Conservation (phyloP, 2,113 vertebrate species). For the Charadrius vociferus region DNA sequence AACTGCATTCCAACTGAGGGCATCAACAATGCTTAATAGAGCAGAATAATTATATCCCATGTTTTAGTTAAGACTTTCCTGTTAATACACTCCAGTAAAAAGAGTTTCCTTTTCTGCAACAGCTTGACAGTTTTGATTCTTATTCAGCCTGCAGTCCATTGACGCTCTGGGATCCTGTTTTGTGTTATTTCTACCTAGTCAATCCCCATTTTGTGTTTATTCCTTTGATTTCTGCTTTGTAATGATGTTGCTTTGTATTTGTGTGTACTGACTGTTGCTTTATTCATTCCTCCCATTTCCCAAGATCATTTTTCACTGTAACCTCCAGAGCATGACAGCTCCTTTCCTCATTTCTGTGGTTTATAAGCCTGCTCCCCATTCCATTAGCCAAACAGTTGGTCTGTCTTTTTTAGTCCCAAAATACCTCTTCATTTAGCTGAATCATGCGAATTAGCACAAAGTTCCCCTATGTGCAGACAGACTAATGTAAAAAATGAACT, state of each 20-base stretch:
- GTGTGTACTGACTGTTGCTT: background rate
- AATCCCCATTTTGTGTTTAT: conserved; percentile 23
- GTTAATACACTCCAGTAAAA: background rate
- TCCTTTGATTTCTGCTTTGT: conserved; percentile 43
- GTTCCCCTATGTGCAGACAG: background rate
- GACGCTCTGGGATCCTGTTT: background rate
- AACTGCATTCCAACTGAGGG: background rate
- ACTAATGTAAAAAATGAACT: background rate
- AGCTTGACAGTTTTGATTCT: conserved; percentile 14
- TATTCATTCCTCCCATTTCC: conserved; percentile 38
- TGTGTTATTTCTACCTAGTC: conserved; percentile 39
- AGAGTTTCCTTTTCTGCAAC: background rate
- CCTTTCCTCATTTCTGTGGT: background rate
- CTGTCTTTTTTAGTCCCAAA: background rate
- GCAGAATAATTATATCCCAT: conserved; percentile 16
- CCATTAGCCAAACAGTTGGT: conserved; percentile 3
- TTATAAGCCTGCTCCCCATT: background rate
- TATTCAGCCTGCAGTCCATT: background rate
- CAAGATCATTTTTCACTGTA: conserved; percentile 43
- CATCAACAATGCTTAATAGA: conserved; percentile 16
- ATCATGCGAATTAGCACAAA: background rate
- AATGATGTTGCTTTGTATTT: conserved; percentile 27
- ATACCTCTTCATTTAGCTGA: conserved; percentile 7
- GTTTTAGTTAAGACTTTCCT: conserved; percentile 14
- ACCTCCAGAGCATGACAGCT: conserved; percentile 23